Conservation (phyloP, 64 coral and sea anemone species). For the Actinia equina region DNA sequence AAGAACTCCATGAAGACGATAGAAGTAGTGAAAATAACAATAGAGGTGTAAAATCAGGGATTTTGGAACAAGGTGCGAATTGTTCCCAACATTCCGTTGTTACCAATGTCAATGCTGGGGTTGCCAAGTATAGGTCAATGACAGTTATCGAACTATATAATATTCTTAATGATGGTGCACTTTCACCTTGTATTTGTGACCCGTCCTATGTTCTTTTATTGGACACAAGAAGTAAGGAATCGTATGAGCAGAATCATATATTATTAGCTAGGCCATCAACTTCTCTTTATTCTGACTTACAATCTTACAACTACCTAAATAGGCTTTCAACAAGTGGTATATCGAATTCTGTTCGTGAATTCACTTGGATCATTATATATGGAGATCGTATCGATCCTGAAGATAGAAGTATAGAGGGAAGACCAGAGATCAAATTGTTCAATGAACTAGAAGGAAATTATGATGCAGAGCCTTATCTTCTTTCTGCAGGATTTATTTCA, state of each 20-base stretch:
- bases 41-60: neutral
- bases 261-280: conserved; percentile 48
- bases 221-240: conserved; percentile 57
- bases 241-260: conserved; percentile 71
- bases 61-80: neutral
- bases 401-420: conserved; percentile 2
- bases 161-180: conserved; percentile 82
- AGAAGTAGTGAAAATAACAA: neutral
- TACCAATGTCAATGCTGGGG: neutral
- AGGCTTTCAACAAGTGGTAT: conserved; percentile 9
- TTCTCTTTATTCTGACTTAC: conserved; percentile 53
- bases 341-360: conserved; percentile 63
- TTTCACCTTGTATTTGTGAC: conserved; percentile 77
- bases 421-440: conserved; percentile 51
- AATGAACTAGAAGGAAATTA: conserved; percentile 65
- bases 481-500: conserved; percentile 60
- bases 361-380: conserved; percentile 78
- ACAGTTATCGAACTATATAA: conserved; percentile 83
- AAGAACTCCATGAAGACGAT: neutral
- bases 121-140: neutral
- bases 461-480: conserved; percentile 58
- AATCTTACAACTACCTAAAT: conserved; percentile 17
- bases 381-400: conserved; percentile 56
- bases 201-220: conserved; percentile 83
- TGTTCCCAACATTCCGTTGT: conserved; percentile 40